These are phyloP conservation scores for Tenualosa ilisha DNA, from an alignment of 2,797 vertebrate genomes.

Conservation along the genomic window DNA sequence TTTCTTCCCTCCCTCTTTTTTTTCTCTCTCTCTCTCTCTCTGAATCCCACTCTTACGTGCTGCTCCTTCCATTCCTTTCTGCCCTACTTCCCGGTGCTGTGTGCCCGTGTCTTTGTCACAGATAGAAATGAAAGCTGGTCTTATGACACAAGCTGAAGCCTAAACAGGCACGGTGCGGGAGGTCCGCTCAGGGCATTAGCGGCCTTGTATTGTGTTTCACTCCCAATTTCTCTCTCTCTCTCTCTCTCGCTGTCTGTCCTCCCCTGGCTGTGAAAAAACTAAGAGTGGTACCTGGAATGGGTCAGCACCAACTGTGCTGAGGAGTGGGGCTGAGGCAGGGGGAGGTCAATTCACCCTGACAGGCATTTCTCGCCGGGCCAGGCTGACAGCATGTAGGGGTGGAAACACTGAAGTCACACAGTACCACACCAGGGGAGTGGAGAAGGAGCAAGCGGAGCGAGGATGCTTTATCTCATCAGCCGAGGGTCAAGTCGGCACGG, in stretches of 20 bases:
- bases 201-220: neutral
- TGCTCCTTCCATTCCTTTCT: neutral
- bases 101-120: neutral
- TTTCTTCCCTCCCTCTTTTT: neutral
- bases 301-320: conserved; percentile 2
- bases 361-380: neutral
- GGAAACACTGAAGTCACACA: conserved; percentile 30
- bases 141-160: neutral
- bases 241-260: neutral
- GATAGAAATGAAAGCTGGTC: neutral
- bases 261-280: conserved; percentile 44
- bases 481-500: neutral
- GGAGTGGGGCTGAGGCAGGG: conserved; percentile 28
- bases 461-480: neutral
- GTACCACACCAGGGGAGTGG: neutral
- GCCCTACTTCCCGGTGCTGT: neutral
- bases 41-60: neutral
- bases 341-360: conserved; percentile 46
- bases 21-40: neutral
- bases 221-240: neutral
- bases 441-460: neutral
- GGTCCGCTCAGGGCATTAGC: conserved; percentile 9
- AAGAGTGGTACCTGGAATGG: conserved; percentile 40
- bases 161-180: neutral
- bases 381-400: conserved; percentile 31